Evolutionary conservation across 1,140 invertebrate species (phyloP), one percentile per base, ranked within the genome.

Genomic region (Drosophila ironensis): DNA sequence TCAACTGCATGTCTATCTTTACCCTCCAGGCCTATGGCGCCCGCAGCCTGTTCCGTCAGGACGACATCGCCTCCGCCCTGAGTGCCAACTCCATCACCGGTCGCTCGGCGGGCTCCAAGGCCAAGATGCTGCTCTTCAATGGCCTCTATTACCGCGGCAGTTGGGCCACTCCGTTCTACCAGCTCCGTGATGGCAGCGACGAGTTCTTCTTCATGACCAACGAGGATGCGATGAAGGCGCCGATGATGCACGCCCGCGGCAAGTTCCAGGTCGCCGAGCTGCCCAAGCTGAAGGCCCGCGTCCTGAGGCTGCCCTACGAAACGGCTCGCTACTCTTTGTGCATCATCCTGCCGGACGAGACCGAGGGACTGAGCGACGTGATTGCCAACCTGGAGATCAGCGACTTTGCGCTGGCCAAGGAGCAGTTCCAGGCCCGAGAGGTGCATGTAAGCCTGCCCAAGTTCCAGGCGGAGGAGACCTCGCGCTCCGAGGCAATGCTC

Each of bases 121-220:
- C 91, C n/a, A 90, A 90, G 50, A 93, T 93, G 92, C 90, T 93
- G 35, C 90, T 93, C 6, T 94, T 94, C 90, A 94, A 94, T 66
- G 93, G 92, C 0, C 91, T 93, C 42, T 93, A 93, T 78, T 94
- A 92, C 89, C 91, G 91, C 5, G 93, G 93, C 2, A 77, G 69
- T 16, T 90, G 88, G 88, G 68, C 74, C 0, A 69, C 64, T 9
- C 72, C 78, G 1, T 90, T 90, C 60, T 69, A 69, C 27, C 78
- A 88, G 51, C 22, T 86, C 41, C 44, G 75, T 0, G 71, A 78
- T n/a, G 90, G 91, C 17, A 86, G 84, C 16, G 87, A 91, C 1
- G 91, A 92, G 44, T 84, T 91, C 14, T 93, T 93, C 89, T 93
- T 93, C 64, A 91, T 91, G 74, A 92, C 92, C 8, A 90, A 90